phyloP scores from a whole-genome alignment of 1,140 invertebrate species.

The Drosophila arizonae region DNA sequence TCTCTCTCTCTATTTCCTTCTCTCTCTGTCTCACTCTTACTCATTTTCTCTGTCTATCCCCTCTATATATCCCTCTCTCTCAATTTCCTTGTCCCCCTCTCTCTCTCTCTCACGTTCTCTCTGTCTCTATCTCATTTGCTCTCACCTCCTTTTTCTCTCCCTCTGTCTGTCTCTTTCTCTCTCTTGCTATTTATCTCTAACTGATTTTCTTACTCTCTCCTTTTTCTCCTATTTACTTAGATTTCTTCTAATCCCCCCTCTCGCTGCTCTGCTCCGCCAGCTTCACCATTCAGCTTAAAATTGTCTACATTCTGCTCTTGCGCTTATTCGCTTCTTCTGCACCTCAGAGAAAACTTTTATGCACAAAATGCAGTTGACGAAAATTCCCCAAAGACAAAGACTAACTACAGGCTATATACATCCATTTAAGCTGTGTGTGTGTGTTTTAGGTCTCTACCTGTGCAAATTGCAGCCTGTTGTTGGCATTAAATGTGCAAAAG shows the following conservation, averaged over 20 bases:
- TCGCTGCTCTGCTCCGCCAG: background rate
- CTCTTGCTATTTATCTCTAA: no score
- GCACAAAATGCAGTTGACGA: slow-evolving; percentile 4
- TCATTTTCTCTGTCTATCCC: no score
- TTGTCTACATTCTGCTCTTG: background rate
- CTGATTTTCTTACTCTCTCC: no score
- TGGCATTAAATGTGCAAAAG: slow-evolving; percentile 22
- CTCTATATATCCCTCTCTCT: no score
- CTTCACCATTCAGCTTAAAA: background rate
- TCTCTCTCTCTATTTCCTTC: no score
- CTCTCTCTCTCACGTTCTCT: no score
- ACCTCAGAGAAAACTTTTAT: background rate
- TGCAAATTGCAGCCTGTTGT: slow-evolving; percentile 24
- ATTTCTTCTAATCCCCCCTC: background rate
- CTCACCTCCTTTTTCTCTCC: no score
- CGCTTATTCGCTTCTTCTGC: background rate
- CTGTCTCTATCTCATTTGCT: no score
- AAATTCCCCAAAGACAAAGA: slow-evolving; percentile 12
- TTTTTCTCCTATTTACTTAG: background rate
- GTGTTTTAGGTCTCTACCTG: background rate
- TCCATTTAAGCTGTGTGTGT: slow-evolving; percentile 1
- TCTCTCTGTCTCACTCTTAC: no score
- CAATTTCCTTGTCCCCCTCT: no score
- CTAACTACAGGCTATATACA: background rate
- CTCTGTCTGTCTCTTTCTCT: no score